Base-by-base conservation (phyloP, 2,797 vertebrate genomes). In the Zenarchopterus dispar region DNA sequence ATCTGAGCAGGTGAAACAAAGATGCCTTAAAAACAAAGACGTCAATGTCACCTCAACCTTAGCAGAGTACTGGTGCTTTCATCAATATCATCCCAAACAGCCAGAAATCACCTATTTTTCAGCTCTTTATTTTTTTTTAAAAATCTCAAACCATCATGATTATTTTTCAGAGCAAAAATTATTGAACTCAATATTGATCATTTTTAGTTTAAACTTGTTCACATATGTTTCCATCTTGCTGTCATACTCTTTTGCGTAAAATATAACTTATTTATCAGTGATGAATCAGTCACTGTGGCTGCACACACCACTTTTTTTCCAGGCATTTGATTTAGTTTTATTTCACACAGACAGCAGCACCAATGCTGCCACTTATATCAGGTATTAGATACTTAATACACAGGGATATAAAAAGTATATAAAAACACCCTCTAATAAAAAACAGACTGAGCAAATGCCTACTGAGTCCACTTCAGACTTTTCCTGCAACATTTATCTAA, bases 1-100 rank as follows among this genome's bases (percentile, higher is more conserved):
- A 65, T 69, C 47, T 21, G 17, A 88, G 81, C 88, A 89, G 88
- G 90, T 90, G 39, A 73, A 65, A 86, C 63, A 70, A 46, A 64
- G 80, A 91, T 91, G 92, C 89, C 92, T 94, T 93, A 90, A 84
- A 6, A 75, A 80, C 77, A 76, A 77, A 82, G 76, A 87, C 68
- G 31, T 86, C 62, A 60, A 0, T 49, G 66, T 86, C 84, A 84
- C 59, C 60, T 83, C 64, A 67, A 78, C 76, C 76, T 87, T 53
- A 77, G 58, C 70, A 78, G 78, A 76, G 15, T 6, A 65, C 69
- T 70, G 89, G 88, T 92, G 90, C 89, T 91, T 87, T 82, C 62
- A 77, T 82, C 50, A 42, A 28, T 45, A 11, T 72, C 67, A 74
- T 66, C 67, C 36, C 51, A 26, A 49, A n/a, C 0, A 0, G 24